A percentile compares a stretch with the other conserved stretches of the same genome.
Conservation (phyloP, 2,797 vertebrate genomes). For the Semaprochilodus insignis region DNA sequence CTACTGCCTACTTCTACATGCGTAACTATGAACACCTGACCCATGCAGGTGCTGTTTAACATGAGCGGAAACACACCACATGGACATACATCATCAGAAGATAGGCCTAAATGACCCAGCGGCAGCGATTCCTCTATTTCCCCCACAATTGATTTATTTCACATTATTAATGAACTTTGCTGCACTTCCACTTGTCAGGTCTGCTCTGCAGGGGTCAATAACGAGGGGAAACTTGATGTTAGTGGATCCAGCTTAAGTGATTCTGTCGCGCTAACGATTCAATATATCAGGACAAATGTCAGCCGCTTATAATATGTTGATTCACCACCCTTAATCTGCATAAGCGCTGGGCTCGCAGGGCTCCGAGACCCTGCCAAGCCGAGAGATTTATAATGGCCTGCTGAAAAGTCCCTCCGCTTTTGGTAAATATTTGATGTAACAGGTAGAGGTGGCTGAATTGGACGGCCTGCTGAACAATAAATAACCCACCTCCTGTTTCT, state of each 20-base stretch:
- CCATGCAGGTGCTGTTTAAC: constrained; percentile 7
- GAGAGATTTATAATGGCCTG: constrained; percentile 57
- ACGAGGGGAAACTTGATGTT: constrained; percentile 93
- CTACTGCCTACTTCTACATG: not conserved
- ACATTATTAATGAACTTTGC: constrained; percentile 99
- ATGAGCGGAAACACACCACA: constrained; percentile 18
- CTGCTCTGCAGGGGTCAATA: constrained; percentile 92
- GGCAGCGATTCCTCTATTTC: constrained; percentile 81
- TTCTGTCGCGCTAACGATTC: constrained; percentile 93
- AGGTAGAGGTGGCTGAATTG: constrained; percentile 42
- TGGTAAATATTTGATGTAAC: constrained; percentile 74
- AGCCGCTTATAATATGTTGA: constrained; percentile 93
- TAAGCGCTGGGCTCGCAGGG: constrained; percentile 83
- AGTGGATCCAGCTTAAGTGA: constrained; percentile 94
- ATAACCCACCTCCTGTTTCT: constrained; percentile 21
- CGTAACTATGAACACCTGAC: constrained; percentile 3
- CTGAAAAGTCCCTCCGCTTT: constrained; percentile 55
- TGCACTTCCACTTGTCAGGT: constrained; percentile 92
- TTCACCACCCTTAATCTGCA: constrained; percentile 88
- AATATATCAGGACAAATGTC: constrained; percentile 95
- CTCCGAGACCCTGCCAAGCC: constrained; percentile 67
- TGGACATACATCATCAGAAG: constrained; percentile 48
- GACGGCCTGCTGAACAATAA: constrained; percentile 23
- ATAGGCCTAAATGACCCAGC: constrained; percentile 58
- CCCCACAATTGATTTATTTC: constrained; percentile 94